Evolutionary conservation across 2,113 vertebrate genomes (phyloP).

Genomic region (Lathamus discolor): DNA sequence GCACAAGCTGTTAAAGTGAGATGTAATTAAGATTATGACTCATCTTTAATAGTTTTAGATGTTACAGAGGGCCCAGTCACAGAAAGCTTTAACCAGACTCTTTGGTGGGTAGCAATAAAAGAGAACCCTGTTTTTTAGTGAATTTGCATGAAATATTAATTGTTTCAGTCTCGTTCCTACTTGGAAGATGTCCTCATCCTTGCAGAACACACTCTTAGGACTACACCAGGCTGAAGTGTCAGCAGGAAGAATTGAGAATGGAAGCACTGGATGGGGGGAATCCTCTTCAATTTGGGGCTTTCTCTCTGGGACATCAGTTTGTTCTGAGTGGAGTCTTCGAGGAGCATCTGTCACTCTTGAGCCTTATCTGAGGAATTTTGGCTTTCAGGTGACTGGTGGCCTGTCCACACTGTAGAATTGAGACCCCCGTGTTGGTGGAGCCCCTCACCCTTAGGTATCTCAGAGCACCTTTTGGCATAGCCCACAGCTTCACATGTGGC

Average conservation of each 20-base stretch:
- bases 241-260: not conserved
- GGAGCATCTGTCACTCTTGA: not conserved
- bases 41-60: not conserved
- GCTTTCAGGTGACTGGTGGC: not conserved
- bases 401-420: not conserved
- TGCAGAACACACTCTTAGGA: not conserved
- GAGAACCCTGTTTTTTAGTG: not conserved
- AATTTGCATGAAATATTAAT: not conserved
- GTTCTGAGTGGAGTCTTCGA: not conserved
- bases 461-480: not conserved
- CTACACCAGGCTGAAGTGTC: not conserved
- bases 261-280: not conserved
- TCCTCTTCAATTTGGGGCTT: accelerated
- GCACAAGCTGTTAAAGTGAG: not conserved
- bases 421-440: accelerated
- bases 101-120: not conserved
- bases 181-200: not conserved
- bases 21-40: constrained; percentile 8
- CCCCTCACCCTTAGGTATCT: accelerated
- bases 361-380: not conserved
- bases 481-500: not conserved
- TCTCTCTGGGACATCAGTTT: not conserved
- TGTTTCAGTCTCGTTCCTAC: not conserved
- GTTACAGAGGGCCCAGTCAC: not conserved
- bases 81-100: constrained; percentile 1